phyloP scores from a whole-genome alignment of 2,113 vertebrate genomes.

The Calcarius ornatus region DNA sequence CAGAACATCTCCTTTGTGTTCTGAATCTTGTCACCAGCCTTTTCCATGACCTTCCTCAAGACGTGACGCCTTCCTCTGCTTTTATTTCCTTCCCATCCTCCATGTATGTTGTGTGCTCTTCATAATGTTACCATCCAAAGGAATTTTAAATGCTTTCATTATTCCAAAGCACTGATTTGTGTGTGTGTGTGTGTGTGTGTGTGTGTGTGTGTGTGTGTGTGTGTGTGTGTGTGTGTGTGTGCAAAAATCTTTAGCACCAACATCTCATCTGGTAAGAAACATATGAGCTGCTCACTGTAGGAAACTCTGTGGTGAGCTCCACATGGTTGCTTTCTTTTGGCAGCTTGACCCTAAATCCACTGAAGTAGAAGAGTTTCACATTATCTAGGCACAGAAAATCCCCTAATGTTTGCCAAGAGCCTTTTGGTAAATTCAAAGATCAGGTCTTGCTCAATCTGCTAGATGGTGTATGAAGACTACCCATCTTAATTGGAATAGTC shows the following conservation, averaged over 20 bases:
- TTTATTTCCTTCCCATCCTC: neutral
- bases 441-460: neutral
- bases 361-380: neutral
- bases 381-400: neutral
- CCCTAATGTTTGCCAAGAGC: neutral
- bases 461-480: neutral
- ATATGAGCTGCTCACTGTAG: neutral
- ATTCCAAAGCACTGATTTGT: neutral
- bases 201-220: too few relatives aligned
- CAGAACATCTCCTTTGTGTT: neutral
- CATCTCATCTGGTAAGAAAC: neutral
- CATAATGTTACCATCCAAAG: neutral
- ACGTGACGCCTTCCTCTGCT: neutral
- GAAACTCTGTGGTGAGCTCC: neutral
- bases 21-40: neutral
- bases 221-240: neutral
- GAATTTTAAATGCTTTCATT: neutral
- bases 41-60: neutral
- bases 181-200: neutral
- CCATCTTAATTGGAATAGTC: neutral
- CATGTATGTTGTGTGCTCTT: neutral
- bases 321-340: neutral
- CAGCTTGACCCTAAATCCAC: neutral
- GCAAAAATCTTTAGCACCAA: neutral
- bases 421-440: neutral